Conservation (phyloP, 2,113 vertebrate species). For the Ctenomys sociabilis region DNA sequence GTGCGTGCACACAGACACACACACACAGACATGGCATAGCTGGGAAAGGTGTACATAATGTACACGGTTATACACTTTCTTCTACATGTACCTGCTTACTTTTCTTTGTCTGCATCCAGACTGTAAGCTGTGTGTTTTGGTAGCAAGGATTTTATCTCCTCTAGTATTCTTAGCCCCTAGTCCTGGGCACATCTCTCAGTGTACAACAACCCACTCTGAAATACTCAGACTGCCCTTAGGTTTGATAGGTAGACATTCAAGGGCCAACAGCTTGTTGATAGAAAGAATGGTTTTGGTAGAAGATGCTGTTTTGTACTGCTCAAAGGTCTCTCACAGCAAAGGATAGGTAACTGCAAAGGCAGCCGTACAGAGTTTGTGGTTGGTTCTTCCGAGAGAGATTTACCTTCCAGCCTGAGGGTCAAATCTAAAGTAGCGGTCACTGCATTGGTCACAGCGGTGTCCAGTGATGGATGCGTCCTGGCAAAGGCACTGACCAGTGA, state of each 20-base stretch:
- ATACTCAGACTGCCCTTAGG: neutral
- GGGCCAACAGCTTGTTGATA: neutral
- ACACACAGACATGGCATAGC: neutral
- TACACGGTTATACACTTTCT: neutral
- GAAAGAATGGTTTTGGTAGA: neutral
- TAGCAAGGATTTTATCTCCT: constrained; percentile 3
- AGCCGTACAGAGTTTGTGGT: neutral
- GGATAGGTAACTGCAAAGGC: neutral
- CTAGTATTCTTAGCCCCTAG: neutral
- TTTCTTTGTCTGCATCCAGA: neutral
- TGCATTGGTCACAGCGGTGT: constrained; percentile 89
- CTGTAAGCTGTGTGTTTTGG: neutral
- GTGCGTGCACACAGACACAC: neutral
- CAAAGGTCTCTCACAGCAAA: neutral
- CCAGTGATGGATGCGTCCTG: constrained; percentile 88
- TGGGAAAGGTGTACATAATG: neutral
- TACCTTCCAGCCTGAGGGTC: constrained; percentile 91
- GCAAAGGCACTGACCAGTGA: constrained; percentile 90
- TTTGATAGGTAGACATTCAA: neutral
- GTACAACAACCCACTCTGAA: neutral
- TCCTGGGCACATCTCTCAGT: neutral
- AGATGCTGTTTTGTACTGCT: neutral
- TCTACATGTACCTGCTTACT: neutral
- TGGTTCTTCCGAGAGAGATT: constrained; percentile 61
- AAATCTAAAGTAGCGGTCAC: constrained; percentile 91